A percentile compares a stretch with the other conserved stretches of the same genome.
phyloP scores from a whole-genome alignment of 1,140 invertebrate species.

The Eriocheir sinensis region DNA sequence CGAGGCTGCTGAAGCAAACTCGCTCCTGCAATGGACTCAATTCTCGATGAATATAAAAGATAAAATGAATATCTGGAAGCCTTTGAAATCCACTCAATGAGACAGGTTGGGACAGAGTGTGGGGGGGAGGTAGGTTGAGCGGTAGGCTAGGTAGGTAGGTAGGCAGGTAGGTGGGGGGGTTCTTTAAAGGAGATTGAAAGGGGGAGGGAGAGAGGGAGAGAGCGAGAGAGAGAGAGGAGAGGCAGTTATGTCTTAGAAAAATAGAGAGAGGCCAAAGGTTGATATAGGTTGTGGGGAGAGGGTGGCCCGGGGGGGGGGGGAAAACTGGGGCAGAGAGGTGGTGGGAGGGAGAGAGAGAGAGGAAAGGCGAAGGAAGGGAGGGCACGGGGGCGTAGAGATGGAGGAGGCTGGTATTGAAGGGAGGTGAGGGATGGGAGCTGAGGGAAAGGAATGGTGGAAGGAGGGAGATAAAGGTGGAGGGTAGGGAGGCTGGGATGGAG shows the following conservation, averaged over 20 bases:
- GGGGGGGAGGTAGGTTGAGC: neutral
- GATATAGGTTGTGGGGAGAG: neutral
- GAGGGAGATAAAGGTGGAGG: neutral
- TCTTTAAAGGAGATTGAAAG: constrained; percentile 48
- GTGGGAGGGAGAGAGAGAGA: neutral
- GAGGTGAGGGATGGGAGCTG: neutral
- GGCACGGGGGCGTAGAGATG: neutral
- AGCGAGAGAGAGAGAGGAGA: neutral
- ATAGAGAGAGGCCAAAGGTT: neutral
- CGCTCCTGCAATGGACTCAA: neutral
- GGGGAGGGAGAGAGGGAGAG: constrained; percentile 17
- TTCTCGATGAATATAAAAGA: constrained; percentile 26
- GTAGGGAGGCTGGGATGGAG: neutral
- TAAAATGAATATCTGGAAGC: constrained; percentile 8
- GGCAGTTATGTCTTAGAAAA: constrained; percentile 19
- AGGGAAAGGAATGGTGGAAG: neutral
- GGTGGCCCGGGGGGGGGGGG: neutral
- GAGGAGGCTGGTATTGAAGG: neutral
- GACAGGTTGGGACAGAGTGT: constrained; percentile 51
- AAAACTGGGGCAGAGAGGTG: neutral
- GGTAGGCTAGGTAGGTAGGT: neutral
- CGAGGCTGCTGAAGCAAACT: neutral
- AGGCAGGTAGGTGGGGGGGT: neutral
- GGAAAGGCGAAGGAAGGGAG: neutral
- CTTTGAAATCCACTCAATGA: constrained; percentile 55